Evolutionary conservation across 2,113 vertebrate species (phyloP).

Genomic region (Stigmatopora nigra): DNA sequence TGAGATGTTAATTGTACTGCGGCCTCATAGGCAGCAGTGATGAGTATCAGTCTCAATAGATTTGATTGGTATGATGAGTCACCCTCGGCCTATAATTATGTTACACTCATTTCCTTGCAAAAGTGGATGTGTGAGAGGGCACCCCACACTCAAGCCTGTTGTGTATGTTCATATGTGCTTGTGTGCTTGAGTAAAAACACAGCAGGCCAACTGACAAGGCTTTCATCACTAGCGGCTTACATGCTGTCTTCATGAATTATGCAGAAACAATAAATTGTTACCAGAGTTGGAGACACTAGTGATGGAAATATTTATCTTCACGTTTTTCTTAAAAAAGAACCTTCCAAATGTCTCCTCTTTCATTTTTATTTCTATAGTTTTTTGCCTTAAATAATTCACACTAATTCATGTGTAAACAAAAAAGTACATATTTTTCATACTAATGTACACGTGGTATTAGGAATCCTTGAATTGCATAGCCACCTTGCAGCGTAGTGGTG

Average conservation of each 20-base stretch:
- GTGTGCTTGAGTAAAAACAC: slow-evolving; percentile 24
- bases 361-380: too few relatives aligned
- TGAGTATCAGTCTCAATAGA: slow-evolving; percentile 24
- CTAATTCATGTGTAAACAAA: background rate
- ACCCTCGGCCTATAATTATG: slow-evolving; percentile 26
- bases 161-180: slow-evolving; percentile 8
- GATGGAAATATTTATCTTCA: background rate
- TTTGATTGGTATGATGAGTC: slow-evolving; percentile 30
- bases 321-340: too few relatives aligned
- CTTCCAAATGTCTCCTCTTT: too few relatives aligned
- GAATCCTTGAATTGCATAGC: too few relatives aligned
- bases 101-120: slow-evolving; percentile 13
- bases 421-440: too few relatives aligned
- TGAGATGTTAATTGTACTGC: slow-evolving; percentile 5
- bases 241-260: slow-evolving; percentile 73
- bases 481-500: too few relatives aligned
- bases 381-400: background rate
- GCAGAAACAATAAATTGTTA: slow-evolving; percentile 52
- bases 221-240: slow-evolving; percentile 57
- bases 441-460: too few relatives aligned
- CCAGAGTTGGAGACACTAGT: slow-evolving; percentile 6
- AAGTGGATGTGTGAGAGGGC: slow-evolving; percentile 32
- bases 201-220: slow-evolving; percentile 28
- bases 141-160: slow-evolving; percentile 15
- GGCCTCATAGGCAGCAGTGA: slow-evolving; percentile 1